These are phyloP conservation scores for Dipodomys stephensi DNA, from an alignment of 2,113 vertebrate species.

Conservation along the genomic window DNA sequence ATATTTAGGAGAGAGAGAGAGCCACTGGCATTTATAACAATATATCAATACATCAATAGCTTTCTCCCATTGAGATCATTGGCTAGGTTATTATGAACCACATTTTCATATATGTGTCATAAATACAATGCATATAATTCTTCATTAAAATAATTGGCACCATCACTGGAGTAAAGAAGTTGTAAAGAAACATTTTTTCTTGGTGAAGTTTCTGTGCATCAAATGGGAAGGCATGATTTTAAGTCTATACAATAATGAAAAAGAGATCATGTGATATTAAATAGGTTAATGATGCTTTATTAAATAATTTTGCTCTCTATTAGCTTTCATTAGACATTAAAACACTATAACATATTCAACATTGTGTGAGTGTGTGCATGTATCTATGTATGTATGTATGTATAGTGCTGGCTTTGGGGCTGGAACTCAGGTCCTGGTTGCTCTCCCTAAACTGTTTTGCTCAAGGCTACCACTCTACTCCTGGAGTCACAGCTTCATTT, in stretches of 20 bases:
- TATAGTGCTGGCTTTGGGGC: too few relatives aligned
- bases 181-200: background rate
- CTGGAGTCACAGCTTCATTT: too few relatives aligned
- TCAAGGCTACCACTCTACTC: too few relatives aligned
- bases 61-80: background rate
- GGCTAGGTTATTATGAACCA: background rate
- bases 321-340: background rate
- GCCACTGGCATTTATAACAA: constrained; percentile 8
- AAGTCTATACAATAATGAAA: background rate
- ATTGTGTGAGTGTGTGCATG: background rate
- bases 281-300: background rate
- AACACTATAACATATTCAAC: background rate
- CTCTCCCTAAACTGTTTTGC: too few relatives aligned
- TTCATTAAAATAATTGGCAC: background rate
- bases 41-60: background rate
- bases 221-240: background rate
- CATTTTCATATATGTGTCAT: constrained; percentile 41
- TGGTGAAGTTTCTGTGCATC: background rate
- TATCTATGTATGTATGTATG: too few relatives aligned
- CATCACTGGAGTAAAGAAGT: background rate
- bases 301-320: constrained; percentile 16
- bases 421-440: too few relatives aligned
- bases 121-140: background rate
- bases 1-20: background rate
- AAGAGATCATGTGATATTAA: background rate